Percentiles rank a stretch among this genome's conserved stretches.
Conservation (phyloP, 2,113 vertebrate genomes). For the Ariopsis seemanni region DNA sequence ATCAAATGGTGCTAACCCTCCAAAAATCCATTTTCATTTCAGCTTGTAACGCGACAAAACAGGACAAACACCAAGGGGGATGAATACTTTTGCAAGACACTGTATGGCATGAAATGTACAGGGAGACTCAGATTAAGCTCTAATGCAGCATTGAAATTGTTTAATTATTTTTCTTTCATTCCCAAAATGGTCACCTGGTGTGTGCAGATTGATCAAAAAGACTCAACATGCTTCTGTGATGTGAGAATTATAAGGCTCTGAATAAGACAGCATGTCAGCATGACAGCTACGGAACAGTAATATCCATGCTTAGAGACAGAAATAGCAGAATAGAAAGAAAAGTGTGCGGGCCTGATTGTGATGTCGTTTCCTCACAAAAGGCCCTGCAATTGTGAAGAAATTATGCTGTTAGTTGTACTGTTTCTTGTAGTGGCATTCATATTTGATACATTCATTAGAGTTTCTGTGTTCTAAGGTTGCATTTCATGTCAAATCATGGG, state of each 20-base stretch:
- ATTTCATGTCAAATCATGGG: too few relatives aligned
- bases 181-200: neutral
- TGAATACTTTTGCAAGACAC: too few relatives aligned
- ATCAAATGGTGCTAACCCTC: too few relatives aligned
- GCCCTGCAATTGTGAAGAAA: neutral
- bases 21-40: too few relatives aligned
- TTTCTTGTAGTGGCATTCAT: neutral
- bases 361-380: neutral
- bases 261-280: neutral
- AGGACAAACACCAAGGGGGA: too few relatives aligned
- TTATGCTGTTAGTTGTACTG: neutral
- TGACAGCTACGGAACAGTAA: slow-evolving; percentile 7
- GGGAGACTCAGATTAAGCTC: neutral
- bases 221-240: neutral
- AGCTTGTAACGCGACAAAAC: too few relatives aligned
- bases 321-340: neutral
- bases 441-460: neutral
- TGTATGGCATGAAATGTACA: slow-evolving; percentile 7
- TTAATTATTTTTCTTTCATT: neutral
- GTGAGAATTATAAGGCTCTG: neutral
- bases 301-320: slow-evolving; percentile 1
- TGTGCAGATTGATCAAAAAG: slow-evolving; percentile 12
- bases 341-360: neutral
- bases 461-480: neutral
- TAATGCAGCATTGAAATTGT: neutral